These are phyloP conservation scores for Rhodeus uyekii DNA, from an alignment of 2,797 vertebrate species.

Conservation along the genomic window DNA sequence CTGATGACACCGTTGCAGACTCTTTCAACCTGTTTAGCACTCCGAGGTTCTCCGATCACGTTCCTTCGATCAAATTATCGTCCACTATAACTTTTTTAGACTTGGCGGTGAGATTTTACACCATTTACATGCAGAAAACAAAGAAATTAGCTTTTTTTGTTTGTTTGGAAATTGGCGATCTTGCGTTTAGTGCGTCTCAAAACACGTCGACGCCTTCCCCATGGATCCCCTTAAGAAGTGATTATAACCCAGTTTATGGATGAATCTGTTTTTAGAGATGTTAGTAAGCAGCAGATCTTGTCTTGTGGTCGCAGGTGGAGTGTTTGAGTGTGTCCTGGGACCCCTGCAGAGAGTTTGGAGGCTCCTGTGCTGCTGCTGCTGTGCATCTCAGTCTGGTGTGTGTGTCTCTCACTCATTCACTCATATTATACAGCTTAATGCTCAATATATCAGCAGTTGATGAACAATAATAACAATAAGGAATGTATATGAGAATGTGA, in stretches of 20 bases:
- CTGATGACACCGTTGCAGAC: too few species aligned
- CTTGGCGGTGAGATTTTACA: too few species aligned
- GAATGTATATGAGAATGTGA: neutral
- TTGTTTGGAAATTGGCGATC: too few species aligned
- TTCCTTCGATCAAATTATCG: neutral
- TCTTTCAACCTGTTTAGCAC: accelerated
- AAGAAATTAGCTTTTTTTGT: too few species aligned
- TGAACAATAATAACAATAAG: too few species aligned
- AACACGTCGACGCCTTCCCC: neutral
- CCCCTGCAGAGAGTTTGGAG: neutral
- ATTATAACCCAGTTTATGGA: neutral
- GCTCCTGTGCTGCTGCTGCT: neutral
- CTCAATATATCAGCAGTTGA: neutral
- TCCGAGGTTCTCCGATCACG: neutral
- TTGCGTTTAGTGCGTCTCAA: neutral
- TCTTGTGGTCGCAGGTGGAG: neutral
- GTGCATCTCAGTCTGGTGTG: neutral
- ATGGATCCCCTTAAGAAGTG: neutral
- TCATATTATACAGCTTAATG: neutral
- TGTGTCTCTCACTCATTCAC: too few species aligned
- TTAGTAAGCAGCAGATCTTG: too few species aligned
- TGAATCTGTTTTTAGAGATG: neutral
- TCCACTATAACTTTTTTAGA: neutral
- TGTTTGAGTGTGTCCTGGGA: neutral
- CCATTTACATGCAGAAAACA: too few species aligned